Conservation (phyloP, 2,113 vertebrate genomes). For the Herpetotheres cachinnans region DNA sequence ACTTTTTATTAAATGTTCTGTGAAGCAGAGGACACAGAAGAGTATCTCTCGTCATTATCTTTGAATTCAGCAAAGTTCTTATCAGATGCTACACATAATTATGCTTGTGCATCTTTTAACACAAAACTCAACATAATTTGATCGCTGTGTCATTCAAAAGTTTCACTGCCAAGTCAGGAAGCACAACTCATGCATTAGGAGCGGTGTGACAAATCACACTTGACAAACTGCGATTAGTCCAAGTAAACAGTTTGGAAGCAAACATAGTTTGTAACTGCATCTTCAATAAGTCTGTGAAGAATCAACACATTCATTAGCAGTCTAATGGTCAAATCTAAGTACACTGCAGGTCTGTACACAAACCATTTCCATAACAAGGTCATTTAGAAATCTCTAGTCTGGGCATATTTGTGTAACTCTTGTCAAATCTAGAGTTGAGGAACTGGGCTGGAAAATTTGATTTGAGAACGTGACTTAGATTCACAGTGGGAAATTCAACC, state of each 20-base stretch:
- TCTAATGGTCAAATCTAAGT: not conserved
- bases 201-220: not conserved
- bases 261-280: not conserved
- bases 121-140: not conserved
- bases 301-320: constrained; percentile 11
- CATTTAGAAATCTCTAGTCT: not conserved
- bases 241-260: not conserved
- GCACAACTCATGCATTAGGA: not conserved
- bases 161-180: not conserved
- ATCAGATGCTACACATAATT: not conserved
- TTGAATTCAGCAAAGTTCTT: not conserved
- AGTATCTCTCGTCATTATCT: not conserved
- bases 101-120: not conserved
- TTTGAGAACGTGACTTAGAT: not conserved
- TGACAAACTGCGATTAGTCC: not conserved
- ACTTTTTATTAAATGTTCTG: not conserved
- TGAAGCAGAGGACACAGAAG: not conserved
- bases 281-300: not conserved
- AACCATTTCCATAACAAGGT: not conserved
- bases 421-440: not conserved
- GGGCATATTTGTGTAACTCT: not conserved
- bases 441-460: constrained; percentile 27
- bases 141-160: not conserved
- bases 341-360: not conserved
- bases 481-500: not conserved